Conservation (phyloP, 35 echinoderm and acorn worm species). For the Ptychodera flava region DNA sequence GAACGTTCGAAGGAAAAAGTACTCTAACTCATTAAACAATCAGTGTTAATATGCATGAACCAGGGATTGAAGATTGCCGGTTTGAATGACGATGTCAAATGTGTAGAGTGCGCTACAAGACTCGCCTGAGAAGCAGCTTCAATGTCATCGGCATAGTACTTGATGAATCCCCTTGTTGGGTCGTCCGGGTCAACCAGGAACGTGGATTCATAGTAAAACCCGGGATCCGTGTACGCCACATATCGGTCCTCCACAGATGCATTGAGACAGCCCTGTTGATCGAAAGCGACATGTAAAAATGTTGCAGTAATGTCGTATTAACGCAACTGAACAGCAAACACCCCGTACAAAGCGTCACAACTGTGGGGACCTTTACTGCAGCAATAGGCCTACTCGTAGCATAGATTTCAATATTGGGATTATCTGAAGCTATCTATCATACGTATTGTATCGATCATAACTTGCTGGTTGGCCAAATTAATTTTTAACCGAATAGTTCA, state of each 20-base stretch:
- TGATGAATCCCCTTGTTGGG: not conserved
- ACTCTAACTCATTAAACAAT: too few species aligned
- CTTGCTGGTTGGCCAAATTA: not conserved
- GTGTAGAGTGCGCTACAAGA: too few species aligned
- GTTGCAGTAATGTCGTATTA: not conserved
- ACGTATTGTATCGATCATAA: not conserved
- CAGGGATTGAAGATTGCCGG: too few species aligned
- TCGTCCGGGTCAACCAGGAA: not conserved
- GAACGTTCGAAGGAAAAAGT: too few species aligned
- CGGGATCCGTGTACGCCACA: slow-evolving; percentile 30
- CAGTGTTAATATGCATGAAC: too few species aligned
- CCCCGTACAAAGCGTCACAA: not conserved
- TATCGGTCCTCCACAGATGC: slow-evolving; percentile 36
- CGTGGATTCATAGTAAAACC: slow-evolving; percentile 32
- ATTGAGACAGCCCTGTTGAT: slow-evolving; percentile 44
- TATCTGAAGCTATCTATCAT: not conserved
- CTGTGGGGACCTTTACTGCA: too few species aligned
- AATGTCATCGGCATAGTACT: slow-evolving; percentile 9
- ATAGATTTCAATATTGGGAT: too few species aligned
- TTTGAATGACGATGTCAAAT: too few species aligned
- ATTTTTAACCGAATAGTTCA: too few species aligned
- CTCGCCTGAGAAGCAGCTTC: slow-evolving; percentile 13
- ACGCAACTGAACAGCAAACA: not conserved
- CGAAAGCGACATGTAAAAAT: not conserved
- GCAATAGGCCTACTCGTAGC: too few species aligned